Evolutionary conservation across 1,140 invertebrate species (phyloP), one percentile per base, ranked within the genome.

Genomic region (Nilaparvata lugens): DNA sequence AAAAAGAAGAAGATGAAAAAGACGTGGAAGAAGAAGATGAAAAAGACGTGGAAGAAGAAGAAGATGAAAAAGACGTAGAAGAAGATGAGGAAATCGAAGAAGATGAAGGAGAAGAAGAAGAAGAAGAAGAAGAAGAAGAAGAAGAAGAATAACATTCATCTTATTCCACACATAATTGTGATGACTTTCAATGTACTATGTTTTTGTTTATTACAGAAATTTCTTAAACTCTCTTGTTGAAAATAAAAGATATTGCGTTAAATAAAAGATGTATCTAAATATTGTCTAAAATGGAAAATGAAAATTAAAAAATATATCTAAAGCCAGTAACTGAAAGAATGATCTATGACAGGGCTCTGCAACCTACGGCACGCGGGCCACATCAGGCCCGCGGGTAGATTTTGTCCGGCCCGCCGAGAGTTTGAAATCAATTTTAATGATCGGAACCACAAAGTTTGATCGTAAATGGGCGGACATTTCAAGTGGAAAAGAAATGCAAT

Each of bases 21-120:
- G 52, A 61, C 21, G 60, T 55, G 24, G 60, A 61, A 43, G 52
- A 61, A 25, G 60, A 51, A 21, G 60, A 61, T 40, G 60, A 61
- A n/a, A 38, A 61, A 54, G 60, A 61, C 16, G 38, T 43, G 9
- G 60, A 61, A 40, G 60, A 54, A 19, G 60, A 61, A 43, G 60
- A 61, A 42, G 38, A 55, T 28, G 60, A 52, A 7, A 53, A 61
- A 54, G 60, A 51, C 52, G 60, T 45, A 54, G 60, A 61, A 54
- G 60, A 61, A 14, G 60, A 61, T 19, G 60, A 61, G 14, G 60
- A 61, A 16, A 53, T 55, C 31, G 54, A 56, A 43, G 38, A 52
- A 38, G 60, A 31, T 2, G 60, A 61, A 54, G 60, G 40, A 35
- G 60, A 61, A 40, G 60, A 61, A 40, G 60, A 61, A 38, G 31